Conservation (phyloP, 1,140 invertebrate genomes). For the Anoplolepis gracilipes region DNA sequence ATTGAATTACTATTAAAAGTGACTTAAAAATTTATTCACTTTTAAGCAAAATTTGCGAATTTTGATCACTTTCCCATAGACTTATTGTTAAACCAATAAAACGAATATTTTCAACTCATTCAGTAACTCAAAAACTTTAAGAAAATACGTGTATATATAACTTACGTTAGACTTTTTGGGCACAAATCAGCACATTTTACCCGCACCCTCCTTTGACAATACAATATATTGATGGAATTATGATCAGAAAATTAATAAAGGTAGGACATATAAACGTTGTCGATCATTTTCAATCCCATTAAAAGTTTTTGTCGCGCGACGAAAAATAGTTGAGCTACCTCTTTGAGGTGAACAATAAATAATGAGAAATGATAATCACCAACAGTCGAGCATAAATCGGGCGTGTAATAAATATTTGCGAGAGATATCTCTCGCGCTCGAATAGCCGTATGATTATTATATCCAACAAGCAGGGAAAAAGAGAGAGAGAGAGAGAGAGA, state of each 20-base stretch:
- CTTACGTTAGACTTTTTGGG: no score
- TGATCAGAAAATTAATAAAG: not conserved
- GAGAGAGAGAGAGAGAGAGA: not conserved
- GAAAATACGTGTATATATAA: no score
- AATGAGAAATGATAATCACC: conserved; percentile 34
- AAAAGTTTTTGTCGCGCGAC: not conserved
- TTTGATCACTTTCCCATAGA: no score
- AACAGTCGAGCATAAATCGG: conserved; percentile 36
- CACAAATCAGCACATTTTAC: no score
- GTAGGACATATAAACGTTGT: not conserved
- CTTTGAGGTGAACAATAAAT: conserved; percentile 4
- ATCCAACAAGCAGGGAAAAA: conserved; percentile 27
- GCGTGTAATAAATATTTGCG: conserved; percentile 59
- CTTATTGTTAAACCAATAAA: no score
- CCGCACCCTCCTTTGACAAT: no score
- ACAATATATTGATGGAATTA: not conserved
- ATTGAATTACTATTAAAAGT: no score
- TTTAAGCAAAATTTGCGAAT: no score
- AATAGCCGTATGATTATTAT: conserved; percentile 55
- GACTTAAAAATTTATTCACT: no score
- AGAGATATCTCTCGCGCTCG: conserved; percentile 48
- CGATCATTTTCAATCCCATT: not conserved
- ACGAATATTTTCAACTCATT: no score
- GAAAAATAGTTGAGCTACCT: not conserved
- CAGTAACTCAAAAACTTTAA: no score